Evolutionary conservation across 2,113 vertebrate species (phyloP).

Genomic region (Poecilia latipinna): DNA sequence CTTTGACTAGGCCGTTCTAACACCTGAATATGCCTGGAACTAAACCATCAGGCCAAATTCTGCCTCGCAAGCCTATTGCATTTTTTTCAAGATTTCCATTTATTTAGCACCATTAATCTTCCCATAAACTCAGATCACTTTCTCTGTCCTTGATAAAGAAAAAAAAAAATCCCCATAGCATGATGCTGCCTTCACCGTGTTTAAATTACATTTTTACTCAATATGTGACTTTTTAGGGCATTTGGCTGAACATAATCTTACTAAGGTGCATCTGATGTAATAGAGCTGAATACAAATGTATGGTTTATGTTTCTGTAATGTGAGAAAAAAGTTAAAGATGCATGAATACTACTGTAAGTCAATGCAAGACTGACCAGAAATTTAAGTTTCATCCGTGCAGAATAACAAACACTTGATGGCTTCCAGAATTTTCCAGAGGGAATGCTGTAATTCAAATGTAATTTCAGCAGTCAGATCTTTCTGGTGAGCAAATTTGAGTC

Average conservation of each 20-base stretch:
- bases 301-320: background rate
- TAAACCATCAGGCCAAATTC: background rate
- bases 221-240: background rate
- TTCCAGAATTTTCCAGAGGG: slow-evolving; percentile 11
- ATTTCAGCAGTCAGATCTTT: background rate
- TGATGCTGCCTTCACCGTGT: background rate
- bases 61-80: no score
- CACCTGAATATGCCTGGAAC: background rate
- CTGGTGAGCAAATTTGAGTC: background rate
- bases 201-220: background rate
- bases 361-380: background rate
- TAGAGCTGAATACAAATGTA: background rate
- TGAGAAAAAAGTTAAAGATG: background rate
- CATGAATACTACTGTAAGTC: background rate
- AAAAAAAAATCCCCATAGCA: background rate
- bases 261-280: background rate
- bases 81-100: background rate
- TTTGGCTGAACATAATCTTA: background rate
- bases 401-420: slow-evolving; percentile 13
- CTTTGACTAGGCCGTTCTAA: background rate
- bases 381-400: background rate
- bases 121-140: no score
- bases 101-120: background rate
- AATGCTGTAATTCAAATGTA: background rate
- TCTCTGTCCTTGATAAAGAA: background rate